phyloP scores from a whole-genome alignment of 2,797 vertebrate genomes.

The Geotrypetes seraphini region DNA sequence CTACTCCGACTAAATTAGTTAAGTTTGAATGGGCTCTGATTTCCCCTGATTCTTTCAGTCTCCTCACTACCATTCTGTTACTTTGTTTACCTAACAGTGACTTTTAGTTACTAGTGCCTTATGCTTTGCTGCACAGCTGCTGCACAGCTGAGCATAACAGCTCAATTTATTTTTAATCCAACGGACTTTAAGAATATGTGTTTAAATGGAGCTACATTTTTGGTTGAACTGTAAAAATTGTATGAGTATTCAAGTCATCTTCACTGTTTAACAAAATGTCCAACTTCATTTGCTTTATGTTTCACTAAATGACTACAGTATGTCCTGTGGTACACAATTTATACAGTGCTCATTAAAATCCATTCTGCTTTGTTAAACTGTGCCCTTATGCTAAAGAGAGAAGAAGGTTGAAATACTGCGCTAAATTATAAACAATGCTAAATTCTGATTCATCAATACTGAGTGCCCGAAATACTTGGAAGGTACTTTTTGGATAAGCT shows the following conservation, averaged over 20 bases:
- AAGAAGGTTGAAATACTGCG: too few relatives aligned
- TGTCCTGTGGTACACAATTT: too few relatives aligned
- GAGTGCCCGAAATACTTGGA: too few relatives aligned
- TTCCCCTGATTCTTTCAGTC: neutral
- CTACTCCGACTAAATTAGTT: conserved; percentile 2
- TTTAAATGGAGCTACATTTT: neutral
- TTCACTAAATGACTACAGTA: too few relatives aligned
- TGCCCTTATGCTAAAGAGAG: too few relatives aligned
- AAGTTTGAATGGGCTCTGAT: conserved; percentile 14
- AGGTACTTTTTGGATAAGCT: too few relatives aligned
- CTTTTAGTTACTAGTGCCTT: conserved; percentile 3
- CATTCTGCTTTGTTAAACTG: too few relatives aligned
- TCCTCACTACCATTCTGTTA: neutral
- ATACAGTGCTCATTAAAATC: too few relatives aligned
- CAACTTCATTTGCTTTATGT: rapidly evolving
- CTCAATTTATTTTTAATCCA: conserved; percentile 3
- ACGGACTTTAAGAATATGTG: neutral
- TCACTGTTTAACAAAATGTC: rapidly evolving
- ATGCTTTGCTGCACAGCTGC: neutral
- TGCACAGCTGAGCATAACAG: conserved; percentile 4
- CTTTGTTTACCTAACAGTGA: conserved; percentile 4
- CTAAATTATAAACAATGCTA: too few relatives aligned
- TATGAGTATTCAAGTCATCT: neutral
- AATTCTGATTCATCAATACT: too few relatives aligned
- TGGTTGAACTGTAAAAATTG: neutral